Evolutionary conservation across 2,113 vertebrate genomes (phyloP).

Genomic region (Etia nguti): DNA sequence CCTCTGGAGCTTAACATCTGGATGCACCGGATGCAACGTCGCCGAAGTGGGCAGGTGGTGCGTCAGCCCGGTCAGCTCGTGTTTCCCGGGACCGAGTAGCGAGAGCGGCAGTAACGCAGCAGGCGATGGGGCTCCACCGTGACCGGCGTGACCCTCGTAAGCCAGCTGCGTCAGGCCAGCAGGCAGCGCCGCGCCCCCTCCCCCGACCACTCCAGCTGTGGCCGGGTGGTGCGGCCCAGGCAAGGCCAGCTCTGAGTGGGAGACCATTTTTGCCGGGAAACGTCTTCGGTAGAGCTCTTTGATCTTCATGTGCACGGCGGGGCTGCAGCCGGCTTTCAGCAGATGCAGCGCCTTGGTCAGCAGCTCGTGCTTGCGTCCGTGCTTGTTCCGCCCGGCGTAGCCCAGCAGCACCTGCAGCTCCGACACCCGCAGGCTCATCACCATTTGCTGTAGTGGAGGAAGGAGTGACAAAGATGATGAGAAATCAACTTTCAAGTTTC

Average conservation of each 20-base stretch:
- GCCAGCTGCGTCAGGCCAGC: slow-evolving; percentile 85
- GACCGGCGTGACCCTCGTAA: slow-evolving; percentile 87
- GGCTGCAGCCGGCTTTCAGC: slow-evolving; percentile 95
- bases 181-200: slow-evolving; percentile 76
- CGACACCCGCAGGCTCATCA: slow-evolving; percentile 99
- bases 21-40: slow-evolving; percentile 92
- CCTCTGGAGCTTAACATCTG: slow-evolving; percentile 96
- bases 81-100: slow-evolving; percentile 90
- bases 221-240: slow-evolving; percentile 83
- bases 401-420: slow-evolving; percentile 98
- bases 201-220: slow-evolving; percentile 49
- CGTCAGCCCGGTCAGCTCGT: slow-evolving; percentile 85
- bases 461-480: not conserved
- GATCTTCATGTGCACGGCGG: slow-evolving; percentile 98
- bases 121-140: slow-evolving; percentile 84
- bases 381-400: slow-evolving; percentile 97
- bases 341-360: slow-evolving; percentile 95
- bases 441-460: slow-evolving; percentile 87
- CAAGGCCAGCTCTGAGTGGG: slow-evolving; percentile 86
- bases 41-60: slow-evolving; percentile 87
- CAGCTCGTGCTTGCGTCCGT: slow-evolving; percentile 98
- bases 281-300: slow-evolving; percentile 97
- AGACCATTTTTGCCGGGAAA: slow-evolving; percentile 95
- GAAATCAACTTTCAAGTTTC: not conserved
- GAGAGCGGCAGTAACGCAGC: slow-evolving; percentile 86